Evolutionary conservation across 2,113 vertebrate species (phyloP).

Genomic region (Camelus bactrianus): DNA sequence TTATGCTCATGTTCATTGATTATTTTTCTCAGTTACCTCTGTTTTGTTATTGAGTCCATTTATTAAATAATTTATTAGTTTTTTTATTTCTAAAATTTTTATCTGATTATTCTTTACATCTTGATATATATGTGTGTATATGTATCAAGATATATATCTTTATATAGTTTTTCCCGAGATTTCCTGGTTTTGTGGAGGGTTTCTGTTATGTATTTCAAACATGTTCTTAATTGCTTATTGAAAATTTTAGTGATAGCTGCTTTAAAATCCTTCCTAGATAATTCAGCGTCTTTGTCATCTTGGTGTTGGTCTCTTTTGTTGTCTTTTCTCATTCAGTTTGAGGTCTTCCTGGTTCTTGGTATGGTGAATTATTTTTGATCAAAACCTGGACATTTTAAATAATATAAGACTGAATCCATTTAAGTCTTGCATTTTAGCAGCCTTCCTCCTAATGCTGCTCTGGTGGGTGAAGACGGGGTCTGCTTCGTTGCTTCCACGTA

Average conservation of each 20-base stretch:
- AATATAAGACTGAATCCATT: neutral
- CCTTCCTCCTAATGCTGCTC: neutral
- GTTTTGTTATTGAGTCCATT: neutral
- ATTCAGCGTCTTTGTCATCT: neutral
- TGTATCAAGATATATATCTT: neutral
- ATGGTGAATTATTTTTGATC: neutral
- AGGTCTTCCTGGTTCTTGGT: constrained; percentile 30
- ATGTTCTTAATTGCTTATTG: neutral
- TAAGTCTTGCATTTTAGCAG: neutral
- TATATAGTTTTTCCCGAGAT: neutral
- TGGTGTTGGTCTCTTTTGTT: neutral
- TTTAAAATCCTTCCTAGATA: neutral
- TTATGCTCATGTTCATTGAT: neutral
- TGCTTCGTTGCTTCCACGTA: neutral
- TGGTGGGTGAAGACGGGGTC: neutral
- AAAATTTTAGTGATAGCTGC: neutral
- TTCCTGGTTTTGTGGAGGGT: neutral
- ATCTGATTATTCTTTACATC: constrained; percentile 11
- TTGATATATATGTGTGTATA: neutral
- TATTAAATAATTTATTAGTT: neutral
- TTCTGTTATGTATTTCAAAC: neutral
- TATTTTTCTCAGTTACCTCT: neutral
- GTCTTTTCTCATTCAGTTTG: neutral
- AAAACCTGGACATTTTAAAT: neutral
- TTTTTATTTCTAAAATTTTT: constrained; percentile 10